phyloP scores from a whole-genome alignment of 2,888 invertebrate genomes.

The Pocota personata region DNA sequence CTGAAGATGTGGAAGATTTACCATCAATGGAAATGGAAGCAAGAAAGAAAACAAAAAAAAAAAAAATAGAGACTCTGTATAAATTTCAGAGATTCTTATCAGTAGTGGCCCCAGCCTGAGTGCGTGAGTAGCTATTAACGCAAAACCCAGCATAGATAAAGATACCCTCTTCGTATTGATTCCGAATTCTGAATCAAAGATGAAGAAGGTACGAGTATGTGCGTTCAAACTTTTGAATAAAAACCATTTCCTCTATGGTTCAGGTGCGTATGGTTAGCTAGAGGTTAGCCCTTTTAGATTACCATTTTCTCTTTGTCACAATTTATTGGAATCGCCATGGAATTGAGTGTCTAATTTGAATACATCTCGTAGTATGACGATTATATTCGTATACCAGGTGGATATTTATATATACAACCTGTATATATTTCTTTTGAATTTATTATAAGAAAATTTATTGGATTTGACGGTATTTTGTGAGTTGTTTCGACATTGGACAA shows the following conservation, averaged over 20 bases:
- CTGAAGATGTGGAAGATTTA: conserved; percentile 23
- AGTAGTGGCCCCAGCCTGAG: conserved; percentile 29
- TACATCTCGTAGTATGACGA: conserved; percentile 65
- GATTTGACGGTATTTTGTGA: conserved; percentile 43
- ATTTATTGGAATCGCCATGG: conserved; percentile 69
- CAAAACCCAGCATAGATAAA: conserved; percentile 49
- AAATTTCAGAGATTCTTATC: conserved; percentile 71
- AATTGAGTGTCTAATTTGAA: conserved; percentile 74
- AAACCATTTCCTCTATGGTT: conserved; percentile 65
- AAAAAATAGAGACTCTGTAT: conserved; percentile 41
- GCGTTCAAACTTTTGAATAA: conserved; percentile 45
- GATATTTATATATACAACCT: conserved; percentile 20
- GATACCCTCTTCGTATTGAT: conserved; percentile 52
- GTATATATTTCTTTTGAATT: conserved; percentile 52
- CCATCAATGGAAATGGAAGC: conserved; percentile 65
- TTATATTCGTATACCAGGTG: conserved; percentile 49
- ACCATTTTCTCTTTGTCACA: conserved; percentile 69
- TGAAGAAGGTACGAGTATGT: conserved; percentile 28
- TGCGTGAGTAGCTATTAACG: conserved; percentile 58
- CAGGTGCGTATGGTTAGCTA: conserved; percentile 18
- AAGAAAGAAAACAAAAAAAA: neutral
- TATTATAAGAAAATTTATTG: conserved; percentile 67
- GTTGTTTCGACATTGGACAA: conserved; percentile 57
- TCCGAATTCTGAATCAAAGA: conserved; percentile 67
- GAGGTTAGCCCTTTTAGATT: conserved; percentile 51